Conservation (phyloP, 2,797 vertebrate genomes). For the Xenopus petersii region DNA sequence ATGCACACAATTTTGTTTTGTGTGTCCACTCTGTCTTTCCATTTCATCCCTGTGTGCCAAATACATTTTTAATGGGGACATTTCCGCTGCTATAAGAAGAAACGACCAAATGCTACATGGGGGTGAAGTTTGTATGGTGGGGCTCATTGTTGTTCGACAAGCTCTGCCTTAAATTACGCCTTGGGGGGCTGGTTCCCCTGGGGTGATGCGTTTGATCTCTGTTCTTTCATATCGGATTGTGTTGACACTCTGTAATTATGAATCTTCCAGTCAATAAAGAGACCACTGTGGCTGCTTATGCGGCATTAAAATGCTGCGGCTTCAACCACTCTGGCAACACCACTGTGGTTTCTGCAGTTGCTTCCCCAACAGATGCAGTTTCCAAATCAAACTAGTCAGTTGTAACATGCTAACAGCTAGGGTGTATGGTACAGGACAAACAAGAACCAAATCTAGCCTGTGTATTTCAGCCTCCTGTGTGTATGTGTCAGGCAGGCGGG, state of each 20-base stretch:
- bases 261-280: background rate
- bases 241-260: background rate
- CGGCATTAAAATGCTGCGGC: background rate
- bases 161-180: background rate
- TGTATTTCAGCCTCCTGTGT: slow-evolving; percentile 12
- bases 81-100: slow-evolving; percentile 33
- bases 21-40: slow-evolving; percentile 7
- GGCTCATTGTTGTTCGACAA: background rate
- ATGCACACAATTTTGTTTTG: background rate
- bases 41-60: slow-evolving; percentile 28
- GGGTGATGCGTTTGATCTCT: slow-evolving; percentile 7
- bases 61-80: slow-evolving; percentile 11
- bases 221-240: background rate
- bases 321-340: background rate
- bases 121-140: background rate
- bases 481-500: background rate
- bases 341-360: background rate
- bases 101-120: slow-evolving; percentile 27
- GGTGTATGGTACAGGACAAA: background rate
- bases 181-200: slow-evolving; percentile 35
- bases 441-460: slow-evolving; percentile 29
- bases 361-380: background rate
- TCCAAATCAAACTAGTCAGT: no score
- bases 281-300: background rate
- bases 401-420: background rate